Conservation (phyloP, 2,888 invertebrate genomes). For the Drosophila nr. perissopoda region DNA sequence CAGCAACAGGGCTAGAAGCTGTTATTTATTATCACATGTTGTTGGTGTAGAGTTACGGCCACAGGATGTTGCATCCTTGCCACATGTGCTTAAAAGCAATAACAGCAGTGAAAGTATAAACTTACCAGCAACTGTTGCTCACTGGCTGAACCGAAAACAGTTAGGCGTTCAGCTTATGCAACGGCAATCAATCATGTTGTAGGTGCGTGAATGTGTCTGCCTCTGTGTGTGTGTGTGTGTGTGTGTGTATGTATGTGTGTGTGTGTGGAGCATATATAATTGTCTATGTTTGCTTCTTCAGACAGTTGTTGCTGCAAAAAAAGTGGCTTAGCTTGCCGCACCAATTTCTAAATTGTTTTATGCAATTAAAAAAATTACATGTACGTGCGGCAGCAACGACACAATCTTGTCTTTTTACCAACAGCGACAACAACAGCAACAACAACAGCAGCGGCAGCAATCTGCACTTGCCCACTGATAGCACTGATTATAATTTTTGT, state of each 20-base stretch:
- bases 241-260: neutral
- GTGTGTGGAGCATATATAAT: slow-evolving; percentile 37
- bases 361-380: slow-evolving; percentile 82
- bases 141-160: slow-evolving; percentile 25
- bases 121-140: slow-evolving; percentile 62
- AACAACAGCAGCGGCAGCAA: slow-evolving; percentile 18
- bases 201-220: slow-evolving; percentile 44
- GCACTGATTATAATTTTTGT: slow-evolving; percentile 74
- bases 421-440: slow-evolving; percentile 18
- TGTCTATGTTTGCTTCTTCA: slow-evolving; percentile 36
- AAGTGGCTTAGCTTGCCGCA: slow-evolving; percentile 39
- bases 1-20: slow-evolving; percentile 9
- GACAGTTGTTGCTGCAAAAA: slow-evolving; percentile 26
- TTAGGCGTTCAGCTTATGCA: slow-evolving; percentile 38
- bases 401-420: slow-evolving; percentile 44
- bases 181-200: slow-evolving; percentile 42
- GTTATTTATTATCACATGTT: slow-evolving; percentile 46
- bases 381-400: slow-evolving; percentile 70
- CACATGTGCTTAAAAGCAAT: slow-evolving; percentile 70
- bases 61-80: slow-evolving; percentile 65
- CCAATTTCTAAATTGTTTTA: slow-evolving; percentile 76
- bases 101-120: slow-evolving; percentile 75
- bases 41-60: slow-evolving; percentile 69
- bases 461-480: slow-evolving; percentile 60
- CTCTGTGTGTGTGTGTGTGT: slow-evolving; percentile 2